Percentiles rank a stretch among this genome's conserved stretches.
phyloP scores from a whole-genome alignment of 2,113 vertebrate genomes.

The Azemiops feae region DNA sequence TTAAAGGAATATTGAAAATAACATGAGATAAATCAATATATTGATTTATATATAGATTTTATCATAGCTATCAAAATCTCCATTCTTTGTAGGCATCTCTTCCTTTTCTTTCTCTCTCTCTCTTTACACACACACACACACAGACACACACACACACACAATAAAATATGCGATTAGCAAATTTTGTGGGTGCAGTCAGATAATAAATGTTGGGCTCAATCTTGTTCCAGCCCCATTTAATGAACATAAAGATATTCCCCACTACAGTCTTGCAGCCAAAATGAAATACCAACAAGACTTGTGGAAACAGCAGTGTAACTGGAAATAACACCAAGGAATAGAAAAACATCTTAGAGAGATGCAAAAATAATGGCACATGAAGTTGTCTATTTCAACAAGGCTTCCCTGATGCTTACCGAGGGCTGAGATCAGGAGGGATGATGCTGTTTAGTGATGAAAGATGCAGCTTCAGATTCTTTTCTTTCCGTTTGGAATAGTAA shows the following conservation, averaged over 20 bases:
- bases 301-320: not conserved
- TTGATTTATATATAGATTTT: not conserved
- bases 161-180: not conserved
- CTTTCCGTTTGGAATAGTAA: constrained; percentile 67
- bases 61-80: not conserved
- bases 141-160: no score
- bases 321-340: not conserved
- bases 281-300: not conserved
- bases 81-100: not conserved
- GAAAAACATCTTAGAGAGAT: not conserved
- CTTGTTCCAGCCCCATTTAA: not conserved
- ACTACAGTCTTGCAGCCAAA: not conserved
- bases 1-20: not conserved
- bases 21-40: not conserved
- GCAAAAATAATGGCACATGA: not conserved
- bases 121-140: no score
- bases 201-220: not conserved
- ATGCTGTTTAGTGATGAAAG: constrained; percentile 63
- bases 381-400: not conserved
- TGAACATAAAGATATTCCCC: not conserved
- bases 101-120: not conserved
- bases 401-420: constrained; percentile 63
- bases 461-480: constrained; percentile 74
- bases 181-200: not conserved
- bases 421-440: constrained; percentile 76